Percentiles rank a stretch among this genome's conserved stretches.
Evolutionary conservation across 2,888 invertebrate genomes (phyloP).

Genomic region (Andrena trimmerana): DNA sequence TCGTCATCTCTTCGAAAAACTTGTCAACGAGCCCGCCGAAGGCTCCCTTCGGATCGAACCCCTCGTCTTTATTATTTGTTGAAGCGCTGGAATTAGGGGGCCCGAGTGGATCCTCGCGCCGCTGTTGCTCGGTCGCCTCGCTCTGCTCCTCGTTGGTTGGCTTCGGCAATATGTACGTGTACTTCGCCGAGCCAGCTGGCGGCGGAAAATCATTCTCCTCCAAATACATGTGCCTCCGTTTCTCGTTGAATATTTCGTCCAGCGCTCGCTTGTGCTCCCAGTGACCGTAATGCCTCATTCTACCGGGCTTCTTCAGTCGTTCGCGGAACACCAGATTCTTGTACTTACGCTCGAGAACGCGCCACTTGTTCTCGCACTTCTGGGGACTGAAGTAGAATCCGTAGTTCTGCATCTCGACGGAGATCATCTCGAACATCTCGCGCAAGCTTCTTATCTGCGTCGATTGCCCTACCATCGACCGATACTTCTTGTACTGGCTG

Average conservation of each 20-base stretch:
- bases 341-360: constrained; percentile 81
- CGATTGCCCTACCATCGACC: constrained; percentile 79
- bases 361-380: constrained; percentile 83
- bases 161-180: constrained; percentile 66
- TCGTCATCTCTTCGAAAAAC: constrained; percentile 69
- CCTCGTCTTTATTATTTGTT: constrained; percentile 24
- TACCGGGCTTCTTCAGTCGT: constrained; percentile 79
- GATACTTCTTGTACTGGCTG: constrained; percentile 78
- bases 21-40: constrained; percentile 61
- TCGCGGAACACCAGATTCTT: constrained; percentile 80
- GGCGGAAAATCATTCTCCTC: constrained; percentile 72
- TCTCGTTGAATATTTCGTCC: constrained; percentile 81
- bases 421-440: constrained; percentile 82
- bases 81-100: not conserved
- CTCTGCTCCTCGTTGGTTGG: constrained; percentile 27
- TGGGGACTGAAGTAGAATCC: constrained; percentile 80
- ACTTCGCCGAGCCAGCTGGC: constrained; percentile 43
- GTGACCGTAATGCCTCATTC: constrained; percentile 80
- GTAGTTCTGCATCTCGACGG: constrained; percentile 79
- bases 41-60: constrained; percentile 26
- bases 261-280: constrained; percentile 81
- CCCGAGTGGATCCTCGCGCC: constrained; percentile 35
- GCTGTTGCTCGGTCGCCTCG: constrained; percentile 11
- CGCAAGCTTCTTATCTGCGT: constrained; percentile 77
- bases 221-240: constrained; percentile 71